Evolutionary conservation across 2,113 vertebrate species (phyloP).

Genomic region (Numenius arquata): DNA sequence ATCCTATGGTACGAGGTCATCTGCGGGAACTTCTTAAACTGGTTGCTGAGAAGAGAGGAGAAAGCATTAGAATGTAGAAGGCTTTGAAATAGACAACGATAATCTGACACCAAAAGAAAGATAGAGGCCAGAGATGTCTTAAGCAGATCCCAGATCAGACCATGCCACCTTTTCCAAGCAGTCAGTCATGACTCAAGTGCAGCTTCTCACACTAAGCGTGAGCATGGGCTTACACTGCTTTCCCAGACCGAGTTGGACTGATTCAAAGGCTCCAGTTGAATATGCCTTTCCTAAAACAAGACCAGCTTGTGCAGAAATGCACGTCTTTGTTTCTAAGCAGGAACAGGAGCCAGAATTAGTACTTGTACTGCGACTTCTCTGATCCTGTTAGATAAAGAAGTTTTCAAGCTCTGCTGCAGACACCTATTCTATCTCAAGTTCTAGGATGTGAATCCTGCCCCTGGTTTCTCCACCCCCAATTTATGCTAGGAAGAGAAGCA

Average conservation of each 20-base stretch:
- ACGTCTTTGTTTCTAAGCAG: background rate
- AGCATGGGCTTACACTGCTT: background rate
- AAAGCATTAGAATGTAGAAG: background rate
- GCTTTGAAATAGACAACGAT: background rate
- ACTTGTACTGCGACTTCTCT: background rate
- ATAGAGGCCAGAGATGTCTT: background rate
- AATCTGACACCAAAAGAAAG: background rate
- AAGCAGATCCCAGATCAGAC: background rate
- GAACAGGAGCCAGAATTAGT: background rate
- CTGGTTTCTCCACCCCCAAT: background rate
- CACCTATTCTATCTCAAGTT: background rate
- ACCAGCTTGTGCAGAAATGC: background rate
- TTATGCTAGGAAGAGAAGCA: background rate
- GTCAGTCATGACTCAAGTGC: fast-evolving
- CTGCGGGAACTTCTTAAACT: slow-evolving; percentile 99
- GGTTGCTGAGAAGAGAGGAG: slow-evolving; percentile 80
- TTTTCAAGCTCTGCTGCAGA: background rate
- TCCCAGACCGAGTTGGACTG: background rate
- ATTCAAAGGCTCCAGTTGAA: background rate
- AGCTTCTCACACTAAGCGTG: background rate
- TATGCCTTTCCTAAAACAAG: background rate
- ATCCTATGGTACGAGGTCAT: slow-evolving; percentile 99
- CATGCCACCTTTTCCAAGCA: background rate
- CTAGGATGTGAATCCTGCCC: background rate
- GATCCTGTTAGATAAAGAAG: background rate